A percentile compares a stretch with the other conserved stretches of the same genome.
Conservation (phyloP, 1,140 invertebrate genomes). For the Apis cerana region DNA sequence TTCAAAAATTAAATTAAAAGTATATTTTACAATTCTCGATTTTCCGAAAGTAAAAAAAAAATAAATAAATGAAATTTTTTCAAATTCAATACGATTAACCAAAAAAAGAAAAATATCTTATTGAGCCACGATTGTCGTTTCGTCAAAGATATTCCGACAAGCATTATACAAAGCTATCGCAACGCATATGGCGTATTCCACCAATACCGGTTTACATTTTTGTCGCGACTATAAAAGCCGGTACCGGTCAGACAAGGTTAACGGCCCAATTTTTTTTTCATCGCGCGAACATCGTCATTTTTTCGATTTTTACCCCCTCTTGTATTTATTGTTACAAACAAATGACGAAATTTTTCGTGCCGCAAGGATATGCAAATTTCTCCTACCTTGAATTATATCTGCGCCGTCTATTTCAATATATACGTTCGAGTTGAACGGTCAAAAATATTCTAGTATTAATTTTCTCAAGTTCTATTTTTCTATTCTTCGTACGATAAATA, state of each 20-base stretch:
- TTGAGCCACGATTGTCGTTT: background rate
- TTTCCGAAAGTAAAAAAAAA: background rate
- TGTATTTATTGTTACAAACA: conserved; percentile 20
- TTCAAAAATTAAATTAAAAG: background rate
- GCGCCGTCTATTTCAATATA: background rate
- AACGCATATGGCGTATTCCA: conserved; percentile 18
- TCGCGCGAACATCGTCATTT: conserved; percentile 13
- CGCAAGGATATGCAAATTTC: conserved; percentile 15
- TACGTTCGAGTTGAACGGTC: background rate
- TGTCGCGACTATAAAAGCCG: conserved; percentile 28
- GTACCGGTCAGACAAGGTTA: conserved; percentile 56
- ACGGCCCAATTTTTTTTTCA: conserved; percentile 54
- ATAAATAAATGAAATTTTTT: background rate
- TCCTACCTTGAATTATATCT: background rate
- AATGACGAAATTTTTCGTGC: background rate
- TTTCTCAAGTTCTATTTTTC: no score
- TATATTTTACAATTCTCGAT: background rate
- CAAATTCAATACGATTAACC: background rate
- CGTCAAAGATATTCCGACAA: background rate
- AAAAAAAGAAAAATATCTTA: background rate
- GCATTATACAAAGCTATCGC: background rate
- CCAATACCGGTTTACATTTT: conserved; percentile 58
- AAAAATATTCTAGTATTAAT: no score
- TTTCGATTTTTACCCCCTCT: conserved; percentile 23
- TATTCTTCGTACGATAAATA: no score